Evolutionary conservation across 2,888 invertebrate genomes (phyloP).

Genomic region (Ophioninae sp.): DNA sequence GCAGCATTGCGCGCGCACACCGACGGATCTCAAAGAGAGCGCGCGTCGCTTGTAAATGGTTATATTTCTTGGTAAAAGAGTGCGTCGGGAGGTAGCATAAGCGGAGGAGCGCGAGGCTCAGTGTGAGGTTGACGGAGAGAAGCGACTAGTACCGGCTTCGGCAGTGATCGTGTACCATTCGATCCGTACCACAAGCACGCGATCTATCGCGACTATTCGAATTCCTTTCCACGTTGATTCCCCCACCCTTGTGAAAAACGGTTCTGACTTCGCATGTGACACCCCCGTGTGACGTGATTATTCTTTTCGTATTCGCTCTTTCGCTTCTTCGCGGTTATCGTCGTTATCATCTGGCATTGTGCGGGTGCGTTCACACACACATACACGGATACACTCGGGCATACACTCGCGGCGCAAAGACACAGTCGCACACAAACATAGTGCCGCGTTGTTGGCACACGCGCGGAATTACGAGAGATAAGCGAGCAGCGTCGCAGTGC

Average conservation of each 20-base stretch:
- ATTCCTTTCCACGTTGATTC: not conserved
- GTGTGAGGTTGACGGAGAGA: conserved; percentile 48
- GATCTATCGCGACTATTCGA: conserved; percentile 22
- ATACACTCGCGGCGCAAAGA: too few species aligned
- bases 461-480: conserved; percentile 40
- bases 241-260: too few species aligned
- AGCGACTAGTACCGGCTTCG: conserved; percentile 61
- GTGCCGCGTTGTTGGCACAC: conserved; percentile 34
- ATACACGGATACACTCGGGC: too few species aligned
- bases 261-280: too few species aligned
- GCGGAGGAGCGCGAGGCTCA: conserved; percentile 35
- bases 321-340: not conserved
- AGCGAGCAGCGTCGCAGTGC: conserved; percentile 19
- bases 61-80: conserved; percentile 70
- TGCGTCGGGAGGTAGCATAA: conserved; percentile 44
- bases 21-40: conserved; percentile 50
- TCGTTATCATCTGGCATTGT: conserved; percentile 14
- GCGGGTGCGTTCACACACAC: too few species aligned
- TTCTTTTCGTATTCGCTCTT: not conserved
- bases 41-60: conserved; percentile 71
- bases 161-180: conserved; percentile 63
- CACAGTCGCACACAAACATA: not conserved
- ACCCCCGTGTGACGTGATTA: too few species aligned
- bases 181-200: conserved; percentile 54
- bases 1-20: conserved; percentile 70